Conservation (phyloP, 1,140 invertebrate species). For the Limonius californicus region DNA sequence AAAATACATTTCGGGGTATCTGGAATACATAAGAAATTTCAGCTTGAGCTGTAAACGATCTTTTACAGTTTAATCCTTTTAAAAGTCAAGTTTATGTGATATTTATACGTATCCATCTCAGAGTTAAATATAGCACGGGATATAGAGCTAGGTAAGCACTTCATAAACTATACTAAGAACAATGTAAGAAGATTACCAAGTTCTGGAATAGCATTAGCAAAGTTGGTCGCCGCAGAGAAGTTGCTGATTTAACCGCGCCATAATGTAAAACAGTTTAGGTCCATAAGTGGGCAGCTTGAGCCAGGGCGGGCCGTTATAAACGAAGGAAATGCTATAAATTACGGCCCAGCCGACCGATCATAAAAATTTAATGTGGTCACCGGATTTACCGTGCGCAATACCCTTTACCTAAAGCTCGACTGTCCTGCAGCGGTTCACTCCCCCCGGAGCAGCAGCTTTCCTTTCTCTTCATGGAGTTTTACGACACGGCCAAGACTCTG, state of each 20-base stretch:
- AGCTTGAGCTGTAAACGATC: neutral
- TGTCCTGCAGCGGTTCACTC: neutral
- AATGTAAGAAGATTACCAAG: slow-evolving; percentile 12
- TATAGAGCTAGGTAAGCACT: neutral
- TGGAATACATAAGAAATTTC: neutral
- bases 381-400: slow-evolving; percentile 3
- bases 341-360: slow-evolving; percentile 1
- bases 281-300: slow-evolving; percentile 3
- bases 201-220: neutral
- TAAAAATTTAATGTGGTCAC: slow-evolving; percentile 12
- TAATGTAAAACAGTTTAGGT: slow-evolving; percentile 14
- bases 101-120: too few relatives aligned
- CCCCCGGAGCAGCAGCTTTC: neutral
- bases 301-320: neutral
- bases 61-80: neutral
- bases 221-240: neutral
- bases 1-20: too few relatives aligned
- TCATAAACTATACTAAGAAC: slow-evolving; percentile 8
- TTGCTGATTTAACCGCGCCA: slow-evolving; percentile 11
- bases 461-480: neutral
- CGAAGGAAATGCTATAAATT: slow-evolving; percentile 2
- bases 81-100: neutral
- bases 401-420: neutral
- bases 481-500: neutral
- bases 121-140: neutral